A percentile compares a stretch with the other conserved stretches of the same genome.
Evolutionary conservation across 2,113 vertebrate species (phyloP).

Genomic region (Albula goreensis): DNA sequence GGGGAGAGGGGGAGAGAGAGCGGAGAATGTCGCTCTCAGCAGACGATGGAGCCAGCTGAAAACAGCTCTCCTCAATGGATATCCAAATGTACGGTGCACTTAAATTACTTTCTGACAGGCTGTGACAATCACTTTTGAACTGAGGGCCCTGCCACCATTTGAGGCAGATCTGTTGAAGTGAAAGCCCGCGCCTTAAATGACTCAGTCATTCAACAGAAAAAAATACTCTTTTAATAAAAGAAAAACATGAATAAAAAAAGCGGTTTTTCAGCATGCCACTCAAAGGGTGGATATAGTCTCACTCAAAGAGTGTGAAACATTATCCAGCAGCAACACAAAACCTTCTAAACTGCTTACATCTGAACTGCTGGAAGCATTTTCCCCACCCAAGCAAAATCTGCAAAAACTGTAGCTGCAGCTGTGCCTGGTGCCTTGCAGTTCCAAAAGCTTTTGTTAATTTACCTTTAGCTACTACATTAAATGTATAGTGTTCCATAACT

Average conservation of each 20-base stretch:
- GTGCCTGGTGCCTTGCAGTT: background rate
- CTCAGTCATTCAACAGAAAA: background rate
- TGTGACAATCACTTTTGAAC: background rate
- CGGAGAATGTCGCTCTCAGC: background rate
- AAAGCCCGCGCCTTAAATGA: rapidly evolving
- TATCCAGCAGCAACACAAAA: background rate
- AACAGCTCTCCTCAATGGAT: background rate
- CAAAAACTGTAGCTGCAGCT: background rate
- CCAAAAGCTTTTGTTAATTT: background rate
- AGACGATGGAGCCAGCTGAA: background rate
- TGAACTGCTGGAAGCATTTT: background rate
- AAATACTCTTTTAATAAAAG: background rate
- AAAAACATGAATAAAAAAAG: background rate
- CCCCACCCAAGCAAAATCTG: background rate
- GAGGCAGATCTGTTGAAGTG: background rate
- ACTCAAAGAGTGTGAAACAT: background rate
- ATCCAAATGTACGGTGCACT: background rate
- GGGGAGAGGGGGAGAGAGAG: background rate
- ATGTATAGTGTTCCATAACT: background rate
- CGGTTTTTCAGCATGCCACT: background rate
- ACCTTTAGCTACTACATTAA: background rate
- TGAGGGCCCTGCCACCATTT: background rate
- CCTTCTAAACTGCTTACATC: background rate
- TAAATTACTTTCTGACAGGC: background rate
- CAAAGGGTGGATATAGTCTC: background rate